Evolutionary conservation across 2,797 vertebrate species (phyloP).

Genomic region (Syngnathus acus): DNA sequence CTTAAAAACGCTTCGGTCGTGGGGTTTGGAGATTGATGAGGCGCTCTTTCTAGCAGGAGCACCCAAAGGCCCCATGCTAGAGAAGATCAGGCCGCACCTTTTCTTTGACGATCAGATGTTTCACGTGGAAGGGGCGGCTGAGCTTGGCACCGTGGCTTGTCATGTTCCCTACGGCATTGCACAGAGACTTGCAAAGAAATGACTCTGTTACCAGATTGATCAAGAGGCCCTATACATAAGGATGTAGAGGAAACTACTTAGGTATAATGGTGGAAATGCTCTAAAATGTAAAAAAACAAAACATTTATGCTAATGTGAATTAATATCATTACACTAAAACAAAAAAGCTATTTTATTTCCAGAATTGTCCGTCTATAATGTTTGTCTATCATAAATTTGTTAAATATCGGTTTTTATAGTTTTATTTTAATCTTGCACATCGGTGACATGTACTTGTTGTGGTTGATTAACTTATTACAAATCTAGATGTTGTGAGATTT

Average conservation of each 20-base stretch:
- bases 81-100: slow-evolving; percentile 88
- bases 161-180: slow-evolving; percentile 80
- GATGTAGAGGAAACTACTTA: no score
- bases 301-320: neutral
- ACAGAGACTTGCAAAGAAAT: slow-evolving; percentile 62
- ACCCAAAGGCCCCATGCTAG: slow-evolving; percentile 88
- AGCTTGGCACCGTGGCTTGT: slow-evolving; percentile 83
- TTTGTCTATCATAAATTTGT: neutral
- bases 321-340: neutral
- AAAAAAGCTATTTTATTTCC: neutral
- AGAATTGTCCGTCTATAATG: neutral
- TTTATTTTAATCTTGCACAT: neutral
- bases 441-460: neutral
- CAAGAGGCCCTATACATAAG: no score
- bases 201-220: slow-evolving; percentile 4
- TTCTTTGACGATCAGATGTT: slow-evolving; percentile 97
- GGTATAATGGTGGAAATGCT: no score
- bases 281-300: no score
- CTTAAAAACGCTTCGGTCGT: slow-evolving; percentile 86
- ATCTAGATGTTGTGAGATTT: neutral
- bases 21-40: slow-evolving; percentile 92
- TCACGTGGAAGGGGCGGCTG: slow-evolving; percentile 85
- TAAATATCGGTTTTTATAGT: neutral
- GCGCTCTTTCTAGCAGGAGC: slow-evolving; percentile 91
- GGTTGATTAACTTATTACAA: neutral